Base-by-base conservation (phyloP, 2,113 vertebrate genomes). In the Globicephala melas region DNA sequence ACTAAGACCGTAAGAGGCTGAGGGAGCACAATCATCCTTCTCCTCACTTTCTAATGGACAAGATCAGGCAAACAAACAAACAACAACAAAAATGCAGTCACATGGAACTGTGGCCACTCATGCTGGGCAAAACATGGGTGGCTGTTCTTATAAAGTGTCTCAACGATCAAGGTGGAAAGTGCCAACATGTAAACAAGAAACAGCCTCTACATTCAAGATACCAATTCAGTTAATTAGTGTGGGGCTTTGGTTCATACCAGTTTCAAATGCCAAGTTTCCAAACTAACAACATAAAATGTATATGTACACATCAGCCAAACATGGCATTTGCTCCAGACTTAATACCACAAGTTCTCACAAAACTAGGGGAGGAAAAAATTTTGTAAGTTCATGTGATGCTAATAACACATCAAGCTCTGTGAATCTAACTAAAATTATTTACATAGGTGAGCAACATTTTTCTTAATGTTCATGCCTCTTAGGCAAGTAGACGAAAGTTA, bases 231-330 rank as follows among this genome's bases (percentile, higher is more conserved):
- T 60, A 62, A 26, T 70, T 47, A 94, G 38, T 31, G 25, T 44
- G 47, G 62, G 94, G 33, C 55, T 98, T 88, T 96, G 85, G 71
- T 47, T 68, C 67, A 41, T 82, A 95, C 47, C 11, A 92, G 60
- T 84, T 92, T 94, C 68, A 89, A 97, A 97, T 18, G 60, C 53
- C 86, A 95, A 65, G 62, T 89, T 89, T 96, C 77, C 71, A 93
- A 89, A 84, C 71, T 36, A 93, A 96, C 28, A 80, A 71, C 63
- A 92, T 41, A 97, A 97, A 89, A n/a, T 65, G 44, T 23, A 26
- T 74, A 97, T n/a, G 92, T n/a, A n/a, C 76, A 83, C 83, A 92
- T 26, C 55, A 97, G 73, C 67, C 92, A 97, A 89, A 93, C 47
- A 83, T 0, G 0, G 50, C 76, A 96, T 87, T 87, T 96, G 95